phyloP scores from a whole-genome alignment of 2,797 vertebrate species.

The Dendrocincla tyrannina region DNA sequence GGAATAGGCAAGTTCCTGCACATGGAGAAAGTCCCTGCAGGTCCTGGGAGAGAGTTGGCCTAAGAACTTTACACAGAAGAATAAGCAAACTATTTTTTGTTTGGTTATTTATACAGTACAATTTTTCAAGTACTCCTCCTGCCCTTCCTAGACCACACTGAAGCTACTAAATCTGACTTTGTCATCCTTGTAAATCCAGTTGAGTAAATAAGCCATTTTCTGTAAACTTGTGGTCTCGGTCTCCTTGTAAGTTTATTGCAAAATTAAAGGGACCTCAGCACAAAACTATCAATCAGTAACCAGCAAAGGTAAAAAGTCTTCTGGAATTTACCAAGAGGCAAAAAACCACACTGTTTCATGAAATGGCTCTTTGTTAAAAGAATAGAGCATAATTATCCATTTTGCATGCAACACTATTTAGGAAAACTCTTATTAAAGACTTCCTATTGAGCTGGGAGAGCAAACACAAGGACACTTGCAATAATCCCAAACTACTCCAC shows the following conservation, averaged over 20 bases:
- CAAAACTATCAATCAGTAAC: slow-evolving; percentile 78
- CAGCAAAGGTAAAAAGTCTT: slow-evolving; percentile 72
- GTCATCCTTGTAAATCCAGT: slow-evolving; percentile 66
- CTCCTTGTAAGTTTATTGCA: slow-evolving; percentile 80
- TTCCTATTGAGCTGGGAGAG: slow-evolving; percentile 67
- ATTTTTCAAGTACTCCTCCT: slow-evolving; percentile 58
- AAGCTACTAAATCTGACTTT: slow-evolving; percentile 72
- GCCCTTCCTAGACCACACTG: slow-evolving; percentile 70
- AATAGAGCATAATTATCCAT: slow-evolving; percentile 25
- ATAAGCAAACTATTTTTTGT: slow-evolving; percentile 62
- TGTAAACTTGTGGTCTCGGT: slow-evolving; percentile 75
- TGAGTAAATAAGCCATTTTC: slow-evolving; percentile 76
- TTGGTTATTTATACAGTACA: slow-evolving; percentile 55
- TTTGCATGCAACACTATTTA: slow-evolving; percentile 53
- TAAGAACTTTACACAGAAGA: slow-evolving; percentile 8
- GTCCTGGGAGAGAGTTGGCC: slow-evolving; percentile 17
- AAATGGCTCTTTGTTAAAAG: slow-evolving; percentile 67
- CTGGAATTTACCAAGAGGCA: slow-evolving; percentile 52
- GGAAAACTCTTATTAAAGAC: slow-evolving; percentile 72
- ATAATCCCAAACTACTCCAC: slow-evolving; percentile 46
- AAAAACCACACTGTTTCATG: slow-evolving; percentile 29
- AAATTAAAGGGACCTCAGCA: slow-evolving; percentile 76
- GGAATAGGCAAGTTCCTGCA: background rate
- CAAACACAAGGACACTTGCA: slow-evolving; percentile 54
- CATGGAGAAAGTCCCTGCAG: background rate